These are phyloP conservation scores for Holocentrus rufus DNA, from an alignment of 2,797 vertebrate genomes.

Conservation along the genomic window DNA sequence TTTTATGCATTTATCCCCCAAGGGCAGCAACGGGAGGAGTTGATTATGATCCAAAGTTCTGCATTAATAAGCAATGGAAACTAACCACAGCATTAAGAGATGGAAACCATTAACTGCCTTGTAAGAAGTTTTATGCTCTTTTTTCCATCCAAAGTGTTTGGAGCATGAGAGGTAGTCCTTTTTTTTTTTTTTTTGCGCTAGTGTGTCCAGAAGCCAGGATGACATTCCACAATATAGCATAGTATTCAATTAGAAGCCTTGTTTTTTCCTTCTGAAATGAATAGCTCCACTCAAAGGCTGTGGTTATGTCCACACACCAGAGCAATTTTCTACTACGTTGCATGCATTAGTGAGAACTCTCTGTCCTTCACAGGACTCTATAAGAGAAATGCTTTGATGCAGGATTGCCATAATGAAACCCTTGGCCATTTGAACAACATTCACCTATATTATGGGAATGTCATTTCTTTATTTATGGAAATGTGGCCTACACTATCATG, in stretches of 20 bases:
- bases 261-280: slow-evolving; percentile 70
- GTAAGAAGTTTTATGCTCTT: slow-evolving; percentile 76
- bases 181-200: slow-evolving; percentile 41
- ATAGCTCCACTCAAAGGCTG: slow-evolving; percentile 70
- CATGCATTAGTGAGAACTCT: slow-evolving; percentile 62
- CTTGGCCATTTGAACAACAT: background rate
- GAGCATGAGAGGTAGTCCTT: slow-evolving; percentile 19
- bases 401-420: slow-evolving; percentile 4
- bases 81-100: slow-evolving; percentile 79
- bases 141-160: slow-evolving; percentile 72
- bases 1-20: slow-evolving; percentile 61
- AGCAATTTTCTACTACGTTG: slow-evolving; percentile 73
- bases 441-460: too few species aligned
- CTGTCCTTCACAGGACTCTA: slow-evolving; percentile 51
- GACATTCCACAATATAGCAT: slow-evolving; percentile 74
- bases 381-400: background rate
- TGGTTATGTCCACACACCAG: slow-evolving; percentile 72
- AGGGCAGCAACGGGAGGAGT: slow-evolving; percentile 48
- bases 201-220: slow-evolving; percentile 68
- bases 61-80: slow-evolving; percentile 80
- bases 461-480: background rate
- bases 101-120: slow-evolving; percentile 81
- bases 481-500: background rate
- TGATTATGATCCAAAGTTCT: slow-evolving; percentile 61
- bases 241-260: slow-evolving; percentile 75